Conservation (phyloP, 92 coral and sea anemone genomes). For the Palythoa grandiflora region DNA sequence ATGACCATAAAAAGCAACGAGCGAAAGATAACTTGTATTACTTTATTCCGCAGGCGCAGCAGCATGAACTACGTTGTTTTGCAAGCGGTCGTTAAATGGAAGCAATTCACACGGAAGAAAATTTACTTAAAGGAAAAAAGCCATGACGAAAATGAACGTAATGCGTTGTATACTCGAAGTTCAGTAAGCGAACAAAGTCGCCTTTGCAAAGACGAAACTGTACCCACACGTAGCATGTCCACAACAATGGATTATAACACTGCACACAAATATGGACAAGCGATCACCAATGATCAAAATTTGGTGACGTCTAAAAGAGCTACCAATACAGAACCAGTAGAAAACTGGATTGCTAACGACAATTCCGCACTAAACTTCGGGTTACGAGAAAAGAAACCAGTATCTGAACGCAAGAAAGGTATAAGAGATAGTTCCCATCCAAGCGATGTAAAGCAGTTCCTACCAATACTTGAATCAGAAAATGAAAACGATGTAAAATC, state of each 20-base stretch:
- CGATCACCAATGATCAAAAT: background rate
- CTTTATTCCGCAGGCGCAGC: slow-evolving; percentile 20
- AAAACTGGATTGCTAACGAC: background rate
- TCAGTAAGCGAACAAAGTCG: background rate
- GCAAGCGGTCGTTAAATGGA: slow-evolving; percentile 40
- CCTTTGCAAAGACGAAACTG: background rate
- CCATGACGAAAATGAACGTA: background rate
- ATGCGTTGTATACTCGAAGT: background rate
- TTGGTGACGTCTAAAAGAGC: background rate
- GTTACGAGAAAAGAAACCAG: background rate
- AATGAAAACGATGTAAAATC: background rate
- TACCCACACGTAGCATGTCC: background rate
- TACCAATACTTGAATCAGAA: slow-evolving; percentile 1
- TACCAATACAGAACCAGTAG: background rate
- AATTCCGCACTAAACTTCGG: background rate
- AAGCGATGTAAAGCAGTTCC: background rate
- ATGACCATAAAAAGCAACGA: background rate
- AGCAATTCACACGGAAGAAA: slow-evolving; percentile 18
- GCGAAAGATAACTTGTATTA: background rate
- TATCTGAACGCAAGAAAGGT: background rate
- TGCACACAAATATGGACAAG: background rate
- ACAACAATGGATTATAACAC: background rate
- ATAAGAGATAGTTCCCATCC: background rate
- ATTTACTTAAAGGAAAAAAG: background rate
- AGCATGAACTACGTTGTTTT: slow-evolving; percentile 20